Evolutionary conservation across 1,140 invertebrate species (phyloP).

Genomic region (Microplitis demolitor): DNA sequence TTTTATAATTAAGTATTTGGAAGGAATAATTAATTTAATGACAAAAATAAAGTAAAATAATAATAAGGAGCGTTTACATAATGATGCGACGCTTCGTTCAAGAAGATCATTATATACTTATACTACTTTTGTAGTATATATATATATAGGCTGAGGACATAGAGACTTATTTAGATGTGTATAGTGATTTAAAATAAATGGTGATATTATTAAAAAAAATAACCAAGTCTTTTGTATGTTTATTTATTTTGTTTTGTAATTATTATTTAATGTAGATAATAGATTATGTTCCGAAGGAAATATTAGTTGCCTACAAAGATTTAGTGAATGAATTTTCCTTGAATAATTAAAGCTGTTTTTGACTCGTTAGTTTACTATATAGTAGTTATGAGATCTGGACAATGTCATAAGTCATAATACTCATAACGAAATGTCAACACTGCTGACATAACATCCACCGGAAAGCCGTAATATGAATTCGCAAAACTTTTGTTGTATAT

Average conservation of each 20-base stretch:
- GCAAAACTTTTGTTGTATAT: constrained; percentile 15
- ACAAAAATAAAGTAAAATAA: constrained; percentile 8
- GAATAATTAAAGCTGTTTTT: not conserved
- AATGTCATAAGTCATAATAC: too few species aligned
- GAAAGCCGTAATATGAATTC: constrained; percentile 28
- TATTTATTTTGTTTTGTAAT: not conserved
- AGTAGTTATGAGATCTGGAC: constrained; percentile 39
- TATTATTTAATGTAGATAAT: not conserved
- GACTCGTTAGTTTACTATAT: not conserved
- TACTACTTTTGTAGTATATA: too few species aligned
- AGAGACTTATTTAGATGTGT: constrained; percentile 38
- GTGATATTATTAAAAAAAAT: constrained; percentile 48
- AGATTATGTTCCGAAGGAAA: not conserved
- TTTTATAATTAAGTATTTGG: constrained; percentile 18
- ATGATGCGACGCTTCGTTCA: not conserved
- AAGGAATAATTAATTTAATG: constrained; percentile 3
- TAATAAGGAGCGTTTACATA: not conserved
- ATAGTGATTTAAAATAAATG: constrained; percentile 58
- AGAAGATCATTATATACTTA: not conserved
- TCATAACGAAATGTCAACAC: constrained; percentile 39
- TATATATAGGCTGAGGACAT: not conserved
- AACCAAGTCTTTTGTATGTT: constrained; percentile 11
- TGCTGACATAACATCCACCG: constrained; percentile 39
- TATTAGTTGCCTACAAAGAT: not conserved
- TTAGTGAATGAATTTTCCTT: not conserved